phyloP scores from a whole-genome alignment of 2,888 invertebrate genomes.

The Steinernema scapterisci region DNA sequence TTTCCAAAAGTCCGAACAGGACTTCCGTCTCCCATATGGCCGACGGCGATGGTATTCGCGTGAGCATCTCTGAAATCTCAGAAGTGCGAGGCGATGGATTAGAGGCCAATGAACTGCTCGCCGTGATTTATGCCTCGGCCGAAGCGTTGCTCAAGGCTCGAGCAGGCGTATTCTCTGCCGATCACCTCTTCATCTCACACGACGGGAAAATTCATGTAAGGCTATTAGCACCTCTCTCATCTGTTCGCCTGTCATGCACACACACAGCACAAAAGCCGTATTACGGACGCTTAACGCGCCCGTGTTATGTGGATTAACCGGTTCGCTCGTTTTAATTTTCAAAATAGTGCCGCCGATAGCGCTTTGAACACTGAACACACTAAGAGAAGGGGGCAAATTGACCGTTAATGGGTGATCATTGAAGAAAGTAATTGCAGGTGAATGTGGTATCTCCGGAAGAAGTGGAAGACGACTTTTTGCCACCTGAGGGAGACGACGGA shows the following conservation, averaged over 20 bases:
- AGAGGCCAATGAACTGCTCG: conserved; percentile 42
- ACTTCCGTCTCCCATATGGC: conserved; percentile 17
- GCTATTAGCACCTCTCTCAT: not conserved
- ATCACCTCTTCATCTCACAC: conserved; percentile 53
- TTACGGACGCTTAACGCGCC: conserved; percentile 4
- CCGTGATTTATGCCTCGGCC: conserved; percentile 41
- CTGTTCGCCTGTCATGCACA: not conserved
- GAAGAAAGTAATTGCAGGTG: not conserved
- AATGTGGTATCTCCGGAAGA: conserved; percentile 22
- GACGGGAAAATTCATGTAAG: conserved; percentile 55
- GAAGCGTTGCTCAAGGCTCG: conserved; percentile 37
- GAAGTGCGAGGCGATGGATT: conserved; percentile 48
- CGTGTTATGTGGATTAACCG: conserved; percentile 17
- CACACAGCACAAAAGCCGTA: conserved; percentile 18
- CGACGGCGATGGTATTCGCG: conserved; percentile 37
- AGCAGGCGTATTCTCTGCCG: conserved; percentile 51
- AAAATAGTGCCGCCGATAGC: not conserved
- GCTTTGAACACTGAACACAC: not conserved
- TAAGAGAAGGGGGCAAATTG: not conserved
- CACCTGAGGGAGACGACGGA: not conserved
- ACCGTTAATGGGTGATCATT: no score
- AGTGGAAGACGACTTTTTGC: conserved; percentile 26
- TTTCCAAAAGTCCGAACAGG: not conserved
- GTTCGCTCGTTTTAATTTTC: not conserved
- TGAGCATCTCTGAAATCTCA: conserved; percentile 47